phyloP scores from a whole-genome alignment of 2,113 vertebrate species.

The Pseudopipra pipra region DNA sequence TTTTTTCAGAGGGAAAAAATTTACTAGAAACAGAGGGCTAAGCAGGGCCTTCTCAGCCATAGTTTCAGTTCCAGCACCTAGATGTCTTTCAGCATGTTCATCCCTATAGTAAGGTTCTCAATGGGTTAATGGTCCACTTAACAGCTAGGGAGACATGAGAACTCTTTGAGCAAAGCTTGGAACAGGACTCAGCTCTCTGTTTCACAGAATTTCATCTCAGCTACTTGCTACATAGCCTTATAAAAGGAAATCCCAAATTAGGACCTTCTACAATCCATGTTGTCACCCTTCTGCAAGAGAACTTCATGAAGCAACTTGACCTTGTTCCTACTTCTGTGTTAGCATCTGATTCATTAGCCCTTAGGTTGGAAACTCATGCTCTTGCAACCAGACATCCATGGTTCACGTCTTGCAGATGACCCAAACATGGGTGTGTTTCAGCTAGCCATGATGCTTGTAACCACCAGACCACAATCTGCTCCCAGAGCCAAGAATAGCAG shows the following conservation, averaged over 20 bases:
- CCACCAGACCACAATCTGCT: constrained; percentile 56
- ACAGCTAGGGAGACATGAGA: neutral
- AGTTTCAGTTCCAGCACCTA: neutral
- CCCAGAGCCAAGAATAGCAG: constrained; percentile 54
- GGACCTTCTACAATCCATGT: neutral
- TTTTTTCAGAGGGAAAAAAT: neutral
- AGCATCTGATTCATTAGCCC: constrained; percentile 25
- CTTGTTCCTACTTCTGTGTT: constrained; percentile 19
- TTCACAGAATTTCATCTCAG: neutral
- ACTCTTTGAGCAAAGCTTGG: neutral
- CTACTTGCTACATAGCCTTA: neutral
- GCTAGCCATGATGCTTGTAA: constrained; percentile 44
- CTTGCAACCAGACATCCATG: constrained; percentile 39
- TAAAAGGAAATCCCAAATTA: constrained; percentile 54
- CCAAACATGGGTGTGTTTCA: constrained; percentile 65
- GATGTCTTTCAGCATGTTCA: neutral
- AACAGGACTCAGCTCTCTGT: neutral
- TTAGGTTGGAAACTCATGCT: constrained; percentile 36
- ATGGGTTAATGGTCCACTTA: neutral
- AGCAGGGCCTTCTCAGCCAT: neutral
- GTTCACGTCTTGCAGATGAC: constrained; percentile 55
- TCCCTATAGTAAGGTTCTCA: neutral
- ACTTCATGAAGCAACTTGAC: constrained; percentile 18
- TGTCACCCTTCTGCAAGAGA: constrained; percentile 31
- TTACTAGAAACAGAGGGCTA: neutral